Base-by-base conservation (phyloP, 2,888 invertebrate genomes). In the Muschampia plurimacula region DNA sequence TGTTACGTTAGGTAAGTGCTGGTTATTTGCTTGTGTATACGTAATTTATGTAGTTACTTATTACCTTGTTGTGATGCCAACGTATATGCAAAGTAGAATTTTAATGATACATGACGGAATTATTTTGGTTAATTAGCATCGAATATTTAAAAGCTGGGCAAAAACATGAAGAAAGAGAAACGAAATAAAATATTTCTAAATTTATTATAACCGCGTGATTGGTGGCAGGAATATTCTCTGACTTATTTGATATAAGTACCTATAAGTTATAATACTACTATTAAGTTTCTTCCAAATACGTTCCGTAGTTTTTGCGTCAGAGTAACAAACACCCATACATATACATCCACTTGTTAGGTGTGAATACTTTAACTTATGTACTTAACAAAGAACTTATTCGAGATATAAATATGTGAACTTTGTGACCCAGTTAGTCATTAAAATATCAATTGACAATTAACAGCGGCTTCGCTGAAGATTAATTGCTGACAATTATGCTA, bases 91-190 rank as follows among this genome's bases (percentile, higher is more conserved):
- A 72, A 72, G 15, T 41, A 62, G 60, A 60, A 67, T 62, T 52
- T 67, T 52, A 72, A 72, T 52, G 60, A 72, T 67, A 67, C 52
- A 15, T 72, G 67, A 67, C 52, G 32, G 55, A 72, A 52, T 71
- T 66, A 39, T 41, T 52, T 66, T 60, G 13, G 22, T 49, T 12
- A 60, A 46, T 49, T 32, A 49, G 36, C 57, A 46, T 36, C n/a
- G 46, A 39, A 36, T 55, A 63, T n/a, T 60, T 49, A 10, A 60
- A 36, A 49, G 15, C 63, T 62, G 49, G 13, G 59, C 49, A 69
- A 69, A 28, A 64, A 64, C 32, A 55, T n/a, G 10, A 44, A 55
- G 13, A 69, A 55, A 32, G 41, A 64, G 52, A 52, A 63, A 22
- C 9, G 62, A 9, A 41, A 15, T 62, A 28, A 15, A 15, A 10